Evolutionary conservation across 2,888 invertebrate species (phyloP), one percentile per base, ranked within the genome.

Genomic region (Carcina quercana): DNA sequence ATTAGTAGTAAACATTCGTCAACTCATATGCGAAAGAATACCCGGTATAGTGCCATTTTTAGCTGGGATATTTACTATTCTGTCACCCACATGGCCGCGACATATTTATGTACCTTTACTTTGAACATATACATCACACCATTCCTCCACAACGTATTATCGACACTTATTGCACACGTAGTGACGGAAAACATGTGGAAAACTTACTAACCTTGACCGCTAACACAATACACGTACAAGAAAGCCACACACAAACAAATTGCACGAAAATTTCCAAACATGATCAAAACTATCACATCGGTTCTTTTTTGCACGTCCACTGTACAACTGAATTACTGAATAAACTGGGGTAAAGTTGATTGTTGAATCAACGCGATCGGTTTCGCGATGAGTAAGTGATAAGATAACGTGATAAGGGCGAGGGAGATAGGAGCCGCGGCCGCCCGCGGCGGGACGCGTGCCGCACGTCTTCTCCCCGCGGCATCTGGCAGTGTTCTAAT

Each of bases 331-430:
- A 15, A 14, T 13, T 24, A 12, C 13, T 53, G n/a, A n/a, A n/a
- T n/a, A n/a, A n/a, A n/a, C n/a, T 24, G 6, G n/a, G 11, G 24
- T 11, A 24, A 10, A 11, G n/a, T 6, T 24, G 24, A 10, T 6
- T 24, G 11, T 24, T 12, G 56, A 58, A 60, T 60, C 57, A 59
- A 65, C 49, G 39, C 66, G 69, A 70, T 72, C 56, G 64, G 72
- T 69, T 78, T 78, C 62, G 80, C 80, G 79, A 76, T 75, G 74
- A 60, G 66, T 66, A 59, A 58, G 32, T 70, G 80, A 82, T 82
- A 82, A 79, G 59, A n/a, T n/a, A n/a, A n/a, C n/a, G 54, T 57
- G 69, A 73, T 76, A 74, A 63, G 37, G 13, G 13, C 7, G 8
- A n/a, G 10, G 20, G 7, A 21, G 28, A 28, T 17, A 28, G 21